Evolutionary conservation across 2,797 vertebrate genomes (phyloP), one percentile per base, ranked within the genome.

Genomic region (Jordanella pulchra): DNA sequence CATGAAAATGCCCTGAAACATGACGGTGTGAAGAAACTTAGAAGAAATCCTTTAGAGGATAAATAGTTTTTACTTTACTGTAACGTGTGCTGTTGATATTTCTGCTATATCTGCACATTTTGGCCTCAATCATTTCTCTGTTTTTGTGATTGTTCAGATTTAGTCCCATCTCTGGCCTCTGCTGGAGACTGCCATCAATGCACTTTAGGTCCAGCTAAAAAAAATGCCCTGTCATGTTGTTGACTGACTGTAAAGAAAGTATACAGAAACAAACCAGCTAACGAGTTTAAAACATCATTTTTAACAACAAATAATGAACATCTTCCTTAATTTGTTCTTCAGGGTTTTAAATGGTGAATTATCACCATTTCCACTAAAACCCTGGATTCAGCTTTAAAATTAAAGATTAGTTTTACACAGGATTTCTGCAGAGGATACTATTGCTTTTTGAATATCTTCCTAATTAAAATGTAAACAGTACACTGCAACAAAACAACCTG

Each of bases 401-500:
- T 12, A 45, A 30, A 27, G 21, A 17, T 35, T 6, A 14, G 21
- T 42, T 60, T 21, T 42, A 9, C 28, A 50, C 21, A 9, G 23
- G 5, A 44, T 32, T 0, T 67, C 18, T 28, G 21, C 7, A 4
- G 13, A 9, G 13, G 64, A 51, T 27, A n/a, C 30, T 7, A 17
- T 39, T 65, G 65, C 45, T 67, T 7, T 15, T 56, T 50, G 35
- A 21, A 65, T 54, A 7, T 23, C 45, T 35, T 58, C 28, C 27
- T 21, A 35, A 73, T 44, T n/a, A 28, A 50, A 48, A 47, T 23
- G 48, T 28, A 47, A 71, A 67, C 58, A 73, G 17, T 45, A 73
- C 65, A 75, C 9, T 35, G 2, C 60, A 13, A 63, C 7, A 13
- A 63, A 63, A 27, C 44, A 35, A 56, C 66, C 65, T 50, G 69